phyloP scores from a whole-genome alignment of 2,113 vertebrate species.

The Geococcyx californianus region DNA sequence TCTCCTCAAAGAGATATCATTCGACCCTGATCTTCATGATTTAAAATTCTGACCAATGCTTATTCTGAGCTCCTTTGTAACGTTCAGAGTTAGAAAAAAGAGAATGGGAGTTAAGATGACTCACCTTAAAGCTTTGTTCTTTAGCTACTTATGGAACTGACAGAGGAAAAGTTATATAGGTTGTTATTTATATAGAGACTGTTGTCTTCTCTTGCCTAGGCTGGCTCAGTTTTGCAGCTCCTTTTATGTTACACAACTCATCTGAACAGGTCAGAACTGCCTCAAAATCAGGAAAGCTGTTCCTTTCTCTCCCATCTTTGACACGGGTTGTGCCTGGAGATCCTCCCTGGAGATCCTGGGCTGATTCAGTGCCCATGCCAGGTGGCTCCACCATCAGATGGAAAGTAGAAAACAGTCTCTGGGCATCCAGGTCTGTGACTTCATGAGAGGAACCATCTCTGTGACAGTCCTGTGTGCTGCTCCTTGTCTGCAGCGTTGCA shows the following conservation, averaged over 20 bases:
- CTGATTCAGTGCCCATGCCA: rapidly evolving
- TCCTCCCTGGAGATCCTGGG: background rate
- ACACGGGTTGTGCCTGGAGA: background rate
- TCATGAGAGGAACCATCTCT: background rate
- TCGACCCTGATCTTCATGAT: background rate
- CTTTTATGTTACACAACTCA: background rate
- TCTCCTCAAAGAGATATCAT: background rate
- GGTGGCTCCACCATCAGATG: rapidly evolving
- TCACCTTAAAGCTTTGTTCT: constrained; percentile 41
- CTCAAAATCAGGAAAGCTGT: background rate
- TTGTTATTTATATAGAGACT: constrained; percentile 40
- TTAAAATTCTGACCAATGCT: background rate
- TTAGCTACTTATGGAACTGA: background rate
- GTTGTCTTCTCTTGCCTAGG: constrained; percentile 22
- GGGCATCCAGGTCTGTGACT: background rate
- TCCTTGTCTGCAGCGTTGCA: background rate
- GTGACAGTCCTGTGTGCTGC: background rate
- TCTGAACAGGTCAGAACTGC: background rate
- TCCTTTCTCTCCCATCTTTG: background rate
- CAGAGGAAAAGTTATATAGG: constrained; percentile 7
- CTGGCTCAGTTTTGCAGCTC: background rate
- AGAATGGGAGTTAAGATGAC: background rate
- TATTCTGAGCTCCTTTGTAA: background rate
- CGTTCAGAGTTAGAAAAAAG: background rate
- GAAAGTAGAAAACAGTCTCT: background rate